Conservation (phyloP, 2,888 invertebrate species). For the Notocelia uddmanniana region DNA sequence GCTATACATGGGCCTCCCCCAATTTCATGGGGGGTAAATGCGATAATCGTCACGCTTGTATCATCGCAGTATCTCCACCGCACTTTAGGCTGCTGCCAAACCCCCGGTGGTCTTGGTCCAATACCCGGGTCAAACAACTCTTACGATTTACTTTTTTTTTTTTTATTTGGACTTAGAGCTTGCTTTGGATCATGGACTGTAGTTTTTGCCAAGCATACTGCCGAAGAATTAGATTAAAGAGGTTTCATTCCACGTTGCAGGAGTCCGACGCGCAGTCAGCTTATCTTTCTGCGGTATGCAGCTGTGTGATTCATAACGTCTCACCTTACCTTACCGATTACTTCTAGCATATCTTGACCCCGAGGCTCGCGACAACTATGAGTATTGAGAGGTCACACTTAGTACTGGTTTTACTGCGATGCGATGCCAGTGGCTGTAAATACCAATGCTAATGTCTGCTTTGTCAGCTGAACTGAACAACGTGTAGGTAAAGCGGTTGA, state of each 20-base stretch:
- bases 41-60: too few relatives aligned
- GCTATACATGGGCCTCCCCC: too few relatives aligned
- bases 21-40: too few relatives aligned
- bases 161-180: too few relatives aligned
- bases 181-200: not conserved
- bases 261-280: conserved; percentile 12
- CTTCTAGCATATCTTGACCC: not conserved
- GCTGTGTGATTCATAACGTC: not conserved
- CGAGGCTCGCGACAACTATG: not conserved
- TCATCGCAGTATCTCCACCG: too few relatives aligned
- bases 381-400: not conserved
- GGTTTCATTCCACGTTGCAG: conserved; percentile 23
- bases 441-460: not conserved
- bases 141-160: too few relatives aligned
- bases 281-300: conserved; percentile 26
- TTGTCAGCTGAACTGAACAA: not conserved
- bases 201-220: not conserved
- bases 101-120: too few relatives aligned
- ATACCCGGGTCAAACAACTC: too few relatives aligned
- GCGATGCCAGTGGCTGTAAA: not conserved
- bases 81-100: too few relatives aligned
- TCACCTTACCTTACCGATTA: not conserved
- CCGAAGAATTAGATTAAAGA: conserved; percentile 14
- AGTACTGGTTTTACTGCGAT: not conserved
- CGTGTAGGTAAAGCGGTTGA: too few relatives aligned